phyloP scores from a whole-genome alignment of 2,888 invertebrate species.

The Fragum whitleyi region DNA sequence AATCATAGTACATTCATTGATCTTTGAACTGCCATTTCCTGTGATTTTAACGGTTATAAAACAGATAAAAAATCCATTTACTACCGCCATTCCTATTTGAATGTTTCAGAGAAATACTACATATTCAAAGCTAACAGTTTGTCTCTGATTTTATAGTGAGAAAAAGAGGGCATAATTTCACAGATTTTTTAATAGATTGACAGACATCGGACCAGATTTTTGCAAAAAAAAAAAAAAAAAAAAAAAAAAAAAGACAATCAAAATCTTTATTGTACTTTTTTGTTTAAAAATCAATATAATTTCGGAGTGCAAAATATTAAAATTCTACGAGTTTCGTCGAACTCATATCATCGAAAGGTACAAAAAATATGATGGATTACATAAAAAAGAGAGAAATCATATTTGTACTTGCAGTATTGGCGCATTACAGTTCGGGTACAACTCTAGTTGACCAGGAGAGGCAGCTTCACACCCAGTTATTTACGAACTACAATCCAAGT shows the following conservation, averaged over 20 bases:
- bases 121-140: too few species aligned
- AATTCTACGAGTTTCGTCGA: too few species aligned
- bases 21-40: neutral
- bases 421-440: neutral
- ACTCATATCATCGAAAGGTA: too few species aligned
- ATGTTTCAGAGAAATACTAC: neutral
- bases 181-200: too few species aligned
- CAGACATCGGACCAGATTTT: too few species aligned
- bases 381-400: neutral
- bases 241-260: neutral
- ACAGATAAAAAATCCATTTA: neutral
- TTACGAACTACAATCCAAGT: constrained; percentile 39
- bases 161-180: too few species aligned
- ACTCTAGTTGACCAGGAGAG: constrained; percentile 14
- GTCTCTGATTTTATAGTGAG: too few species aligned
- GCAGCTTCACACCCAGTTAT: constrained; percentile 9
- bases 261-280: too few species aligned
- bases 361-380: neutral
- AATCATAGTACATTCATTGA: neutral
- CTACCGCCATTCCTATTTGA: neutral
- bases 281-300: too few species aligned
- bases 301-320: too few species aligned
- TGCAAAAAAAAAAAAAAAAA: too few species aligned
- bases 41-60: neutral
- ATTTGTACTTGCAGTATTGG: neutral